These are phyloP conservation scores for Cataglyphis albicans DNA, from an alignment of 2,888 invertebrate genomes.

Conservation along the genomic window DNA sequence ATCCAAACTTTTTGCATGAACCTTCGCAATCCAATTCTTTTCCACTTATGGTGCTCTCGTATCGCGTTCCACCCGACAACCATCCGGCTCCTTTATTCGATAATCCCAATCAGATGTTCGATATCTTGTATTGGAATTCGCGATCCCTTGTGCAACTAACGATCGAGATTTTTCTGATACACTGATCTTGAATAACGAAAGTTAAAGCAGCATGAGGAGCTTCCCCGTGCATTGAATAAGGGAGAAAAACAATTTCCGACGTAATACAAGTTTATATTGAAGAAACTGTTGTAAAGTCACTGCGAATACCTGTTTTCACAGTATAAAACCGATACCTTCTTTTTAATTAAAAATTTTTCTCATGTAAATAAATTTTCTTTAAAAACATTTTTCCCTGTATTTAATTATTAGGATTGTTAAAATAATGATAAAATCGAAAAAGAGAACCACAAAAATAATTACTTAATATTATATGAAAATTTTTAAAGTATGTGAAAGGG, in stretches of 20 bases:
- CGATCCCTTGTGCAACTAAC: constrained; percentile 4
- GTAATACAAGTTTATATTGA: constrained; percentile 15
- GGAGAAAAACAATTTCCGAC: constrained; percentile 30
- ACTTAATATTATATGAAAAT: not conserved
- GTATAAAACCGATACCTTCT: not conserved
- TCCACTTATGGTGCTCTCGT: constrained; percentile 19
- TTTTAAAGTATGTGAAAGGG: not conserved
- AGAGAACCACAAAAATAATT: not conserved
- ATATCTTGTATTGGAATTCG: constrained; percentile 25
- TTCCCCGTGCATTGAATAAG: not conserved
- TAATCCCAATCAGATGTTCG: constrained; percentile 32
- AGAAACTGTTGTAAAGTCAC: not conserved
- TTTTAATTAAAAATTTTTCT: not conserved
- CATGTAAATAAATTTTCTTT: not conserved
- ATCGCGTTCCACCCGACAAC: constrained; percentile 9
- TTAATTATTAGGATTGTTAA: not conserved
- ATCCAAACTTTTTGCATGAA: constrained; percentile 26
- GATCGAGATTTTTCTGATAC: constrained; percentile 22
- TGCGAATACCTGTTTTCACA: not conserved
- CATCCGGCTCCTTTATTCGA: constrained; percentile 30
- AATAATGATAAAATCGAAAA: not conserved
- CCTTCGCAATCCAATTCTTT: constrained; percentile 26
- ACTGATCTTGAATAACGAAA: not conserved
- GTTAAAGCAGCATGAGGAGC: constrained; percentile 3
- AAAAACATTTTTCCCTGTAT: constrained; percentile 2